Evolutionary conservation across 2,797 vertebrate species (phyloP).

Genomic region (Protosalanx chinensis): DNA sequence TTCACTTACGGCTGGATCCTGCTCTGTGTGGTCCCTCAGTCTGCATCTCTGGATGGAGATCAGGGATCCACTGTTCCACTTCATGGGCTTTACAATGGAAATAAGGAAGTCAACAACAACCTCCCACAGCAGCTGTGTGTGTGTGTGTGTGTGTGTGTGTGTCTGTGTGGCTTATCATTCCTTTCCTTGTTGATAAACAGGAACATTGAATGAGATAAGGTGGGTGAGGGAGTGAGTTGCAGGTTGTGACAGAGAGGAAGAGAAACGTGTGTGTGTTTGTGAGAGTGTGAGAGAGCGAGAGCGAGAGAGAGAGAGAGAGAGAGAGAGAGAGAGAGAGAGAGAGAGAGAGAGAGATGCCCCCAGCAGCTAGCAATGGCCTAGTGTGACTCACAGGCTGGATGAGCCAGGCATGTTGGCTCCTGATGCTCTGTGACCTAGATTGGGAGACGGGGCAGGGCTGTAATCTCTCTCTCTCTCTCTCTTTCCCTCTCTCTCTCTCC

Average conservation of each 20-base stretch:
- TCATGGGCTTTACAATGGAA: slow-evolving; percentile 52
- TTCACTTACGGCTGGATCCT: background rate
- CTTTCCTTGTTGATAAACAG: slow-evolving; percentile 12
- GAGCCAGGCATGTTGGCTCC: slow-evolving; percentile 68
- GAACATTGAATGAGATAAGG: slow-evolving; percentile 5
- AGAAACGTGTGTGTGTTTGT: background rate
- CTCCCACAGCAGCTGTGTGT: slow-evolving; percentile 37
- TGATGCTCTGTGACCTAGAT: slow-evolving; percentile 78
- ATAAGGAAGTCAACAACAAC: slow-evolving; percentile 1
- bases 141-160: slow-evolving; percentile 7
- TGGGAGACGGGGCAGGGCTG: slow-evolving; percentile 52
- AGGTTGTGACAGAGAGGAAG: background rate
- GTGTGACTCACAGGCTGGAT: slow-evolving; percentile 68
- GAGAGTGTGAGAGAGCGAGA: slow-evolving; percentile 11
- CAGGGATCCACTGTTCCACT: slow-evolving; percentile 35
- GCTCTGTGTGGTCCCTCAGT: slow-evolving; percentile 7
- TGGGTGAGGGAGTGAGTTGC: slow-evolving; percentile 14
- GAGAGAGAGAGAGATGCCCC: slow-evolving; percentile 38
- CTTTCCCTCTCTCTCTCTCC: slow-evolving; percentile 19
- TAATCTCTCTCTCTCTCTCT: slow-evolving; percentile 62
- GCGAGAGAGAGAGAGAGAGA: background rate
- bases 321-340: slow-evolving; percentile 20
- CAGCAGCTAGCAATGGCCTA: slow-evolving; percentile 52
- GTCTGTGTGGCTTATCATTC: background rate
- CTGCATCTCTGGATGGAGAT: slow-evolving; percentile 24